These are phyloP conservation scores for Syritta pipiens DNA, from an alignment of 2,888 invertebrate genomes.

Conservation along the genomic window DNA sequence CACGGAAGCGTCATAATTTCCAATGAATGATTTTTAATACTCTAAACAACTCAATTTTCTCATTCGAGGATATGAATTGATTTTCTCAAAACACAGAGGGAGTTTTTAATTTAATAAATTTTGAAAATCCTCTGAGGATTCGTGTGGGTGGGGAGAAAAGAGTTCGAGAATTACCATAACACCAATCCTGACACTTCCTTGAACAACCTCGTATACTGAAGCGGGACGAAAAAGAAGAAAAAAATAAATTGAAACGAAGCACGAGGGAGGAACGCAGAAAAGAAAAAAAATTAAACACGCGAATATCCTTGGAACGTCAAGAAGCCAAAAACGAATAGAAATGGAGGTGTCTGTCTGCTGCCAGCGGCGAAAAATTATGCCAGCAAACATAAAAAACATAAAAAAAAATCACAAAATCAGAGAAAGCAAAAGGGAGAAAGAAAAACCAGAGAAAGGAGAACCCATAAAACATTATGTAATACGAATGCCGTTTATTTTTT, in stretches of 20 bases:
- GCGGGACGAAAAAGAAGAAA: constrained; percentile 4
- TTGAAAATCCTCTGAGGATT: no score
- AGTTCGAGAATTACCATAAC: no score
- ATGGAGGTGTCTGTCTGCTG: constrained; percentile 71
- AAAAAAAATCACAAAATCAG: constrained; percentile 29
- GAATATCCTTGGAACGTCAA: constrained; percentile 63
- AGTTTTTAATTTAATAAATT: no score
- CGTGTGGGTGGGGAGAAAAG: no score
- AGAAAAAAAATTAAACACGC: constrained; percentile 39
- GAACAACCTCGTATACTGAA: background rate
- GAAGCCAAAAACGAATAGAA: constrained; percentile 38
- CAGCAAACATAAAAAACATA: constrained; percentile 33
- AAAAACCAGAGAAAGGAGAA: no score
- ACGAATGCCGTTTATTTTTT: constrained; percentile 25
- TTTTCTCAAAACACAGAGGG: no score
- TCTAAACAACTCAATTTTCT: no score
- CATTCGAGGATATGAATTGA: no score
- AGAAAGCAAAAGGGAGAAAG: constrained; percentile 32
- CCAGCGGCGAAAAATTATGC: constrained; percentile 60
- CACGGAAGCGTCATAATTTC: no score
- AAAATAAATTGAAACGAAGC: constrained; percentile 44
- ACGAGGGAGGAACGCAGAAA: constrained; percentile 17
- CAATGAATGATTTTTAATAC: no score
- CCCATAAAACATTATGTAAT: constrained; percentile 64
- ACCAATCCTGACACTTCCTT: no score